Evolutionary conservation across 2,113 vertebrate genomes (phyloP).

Genomic region (Seriola rivoliana): DNA sequence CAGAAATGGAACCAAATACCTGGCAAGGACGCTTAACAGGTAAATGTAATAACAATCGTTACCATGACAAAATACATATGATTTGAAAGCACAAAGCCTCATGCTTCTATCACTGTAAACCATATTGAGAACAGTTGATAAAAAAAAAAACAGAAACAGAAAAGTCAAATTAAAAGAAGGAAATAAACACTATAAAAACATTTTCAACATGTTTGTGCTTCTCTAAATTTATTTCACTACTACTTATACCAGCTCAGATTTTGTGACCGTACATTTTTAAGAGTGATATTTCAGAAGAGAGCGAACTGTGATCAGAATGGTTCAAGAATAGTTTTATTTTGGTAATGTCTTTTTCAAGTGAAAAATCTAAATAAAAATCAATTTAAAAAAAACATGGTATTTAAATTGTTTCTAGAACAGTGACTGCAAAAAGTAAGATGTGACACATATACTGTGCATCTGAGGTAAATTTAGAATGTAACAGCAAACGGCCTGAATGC

Average conservation of each 20-base stretch:
- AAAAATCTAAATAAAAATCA: neutral
- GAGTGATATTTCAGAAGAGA: neutral
- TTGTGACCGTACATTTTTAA: neutral
- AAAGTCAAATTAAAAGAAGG: no score
- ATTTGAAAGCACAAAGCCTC: neutral
- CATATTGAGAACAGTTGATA: neutral
- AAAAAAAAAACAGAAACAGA: no score
- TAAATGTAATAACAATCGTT: slow-evolving; percentile 46
- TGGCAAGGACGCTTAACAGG: slow-evolving; percentile 97
- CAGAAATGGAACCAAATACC: slow-evolving; percentile 97
- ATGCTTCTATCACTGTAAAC: neutral
- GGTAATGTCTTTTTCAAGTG: neutral
- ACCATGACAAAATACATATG: neutral
- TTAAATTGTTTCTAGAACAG: neutral
- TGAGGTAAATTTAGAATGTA: no score
- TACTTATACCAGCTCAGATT: neutral
- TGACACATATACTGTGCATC: neutral
- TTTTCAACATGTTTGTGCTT: neutral
- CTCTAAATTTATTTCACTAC: neutral
- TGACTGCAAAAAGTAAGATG: neutral
- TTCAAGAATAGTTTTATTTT: neutral
- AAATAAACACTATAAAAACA: no score
- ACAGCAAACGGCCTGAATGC: no score
- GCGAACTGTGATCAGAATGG: neutral
- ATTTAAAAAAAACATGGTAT: no score